Base-by-base conservation (phyloP, 1,140 invertebrate species). In the Brachionus asplanchnoidis region DNA sequence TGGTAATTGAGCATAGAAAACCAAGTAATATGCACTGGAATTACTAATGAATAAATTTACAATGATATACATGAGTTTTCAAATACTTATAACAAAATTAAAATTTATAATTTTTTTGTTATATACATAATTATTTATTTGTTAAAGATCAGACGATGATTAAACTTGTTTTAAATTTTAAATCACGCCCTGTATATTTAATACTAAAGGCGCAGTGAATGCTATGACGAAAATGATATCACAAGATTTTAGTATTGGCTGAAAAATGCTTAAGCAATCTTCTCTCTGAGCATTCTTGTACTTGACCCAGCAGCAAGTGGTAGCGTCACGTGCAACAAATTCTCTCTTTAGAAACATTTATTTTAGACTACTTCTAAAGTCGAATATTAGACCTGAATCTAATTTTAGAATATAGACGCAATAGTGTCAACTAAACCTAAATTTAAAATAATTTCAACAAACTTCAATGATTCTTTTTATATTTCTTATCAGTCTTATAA, bases 251-350 rank as follows among this genome's bases (percentile, higher is more conserved):
- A 46, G 42, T 3, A 9, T 36, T 77, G 73, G 73, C 73, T 77
- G 8, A 77, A 50, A 77, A 44, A 50, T 77, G 73, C 36, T 44
- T 42, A 82, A 46, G 14, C 20, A 82, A 82, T 82, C 79, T 82
- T 82, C 79, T 82, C 79, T 82, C 79, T 60, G 79, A 82, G 79
- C 79, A 82, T 68, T 68, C 79, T 14, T 75, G 53, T 60, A 60
- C 53, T 60, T 60, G 53, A 60, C 53, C 53, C 8, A 60, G 20
- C 8, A 60, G 53, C 53, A 60, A 60, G 53, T 23, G 2, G 17
- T 23, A 7, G 8, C 53, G n/a, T 20, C 53, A 60, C 53, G 53
- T 60, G 20, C 53, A 60, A 42, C 17, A 70, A 70, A 40, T 14
- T 17, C 40, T 75, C 17, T 42, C 32, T 44, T 11, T 4, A 17